A percentile compares a stretch with the other conserved stretches of the same genome.
Conservation (phyloP, 2,113 vertebrate genomes). For the Leptocoma aspasia region DNA sequence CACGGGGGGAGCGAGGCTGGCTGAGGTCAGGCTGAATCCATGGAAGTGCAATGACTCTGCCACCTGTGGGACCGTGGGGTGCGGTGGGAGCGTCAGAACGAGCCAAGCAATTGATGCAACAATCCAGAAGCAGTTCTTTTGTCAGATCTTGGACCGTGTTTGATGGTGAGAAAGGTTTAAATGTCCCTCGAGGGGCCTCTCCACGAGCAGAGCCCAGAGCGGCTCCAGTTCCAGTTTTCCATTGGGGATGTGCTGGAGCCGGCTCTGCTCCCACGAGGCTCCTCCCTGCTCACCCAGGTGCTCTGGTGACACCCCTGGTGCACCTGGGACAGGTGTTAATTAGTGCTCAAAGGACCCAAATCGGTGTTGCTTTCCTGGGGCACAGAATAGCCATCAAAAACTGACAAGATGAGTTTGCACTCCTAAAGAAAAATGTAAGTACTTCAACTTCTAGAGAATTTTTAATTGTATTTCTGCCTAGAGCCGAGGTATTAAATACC, state of each 20-base stretch:
- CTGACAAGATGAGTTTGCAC: slow-evolving; percentile 61
- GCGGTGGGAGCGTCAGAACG: background rate
- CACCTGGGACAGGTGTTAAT: background rate
- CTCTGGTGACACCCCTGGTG: background rate
- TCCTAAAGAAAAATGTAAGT: slow-evolving; percentile 53
- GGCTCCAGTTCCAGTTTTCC: background rate
- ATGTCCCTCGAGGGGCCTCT: background rate
- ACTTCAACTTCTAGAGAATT: slow-evolving; percentile 59
- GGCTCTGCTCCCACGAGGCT: fast-evolving
- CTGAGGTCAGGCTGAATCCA: background rate
- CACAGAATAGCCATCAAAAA: background rate
- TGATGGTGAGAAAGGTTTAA: background rate
- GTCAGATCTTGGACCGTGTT: background rate
- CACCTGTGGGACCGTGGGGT: background rate
- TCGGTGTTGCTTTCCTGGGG: background rate
- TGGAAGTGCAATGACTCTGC: slow-evolving; percentile 25
- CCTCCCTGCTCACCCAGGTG: background rate
- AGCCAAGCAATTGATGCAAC: background rate
- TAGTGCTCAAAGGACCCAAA: background rate
- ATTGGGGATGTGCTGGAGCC: background rate
- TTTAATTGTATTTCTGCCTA: slow-evolving; percentile 51
- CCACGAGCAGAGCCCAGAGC: background rate
- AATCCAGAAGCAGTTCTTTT: background rate
- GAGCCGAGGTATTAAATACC: slow-evolving; percentile 76
- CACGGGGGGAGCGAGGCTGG: background rate